A percentile compares a stretch with the other conserved stretches of the same genome.
Conservation (phyloP, 2,888 invertebrate species). For the Orthosia gracilis region DNA sequence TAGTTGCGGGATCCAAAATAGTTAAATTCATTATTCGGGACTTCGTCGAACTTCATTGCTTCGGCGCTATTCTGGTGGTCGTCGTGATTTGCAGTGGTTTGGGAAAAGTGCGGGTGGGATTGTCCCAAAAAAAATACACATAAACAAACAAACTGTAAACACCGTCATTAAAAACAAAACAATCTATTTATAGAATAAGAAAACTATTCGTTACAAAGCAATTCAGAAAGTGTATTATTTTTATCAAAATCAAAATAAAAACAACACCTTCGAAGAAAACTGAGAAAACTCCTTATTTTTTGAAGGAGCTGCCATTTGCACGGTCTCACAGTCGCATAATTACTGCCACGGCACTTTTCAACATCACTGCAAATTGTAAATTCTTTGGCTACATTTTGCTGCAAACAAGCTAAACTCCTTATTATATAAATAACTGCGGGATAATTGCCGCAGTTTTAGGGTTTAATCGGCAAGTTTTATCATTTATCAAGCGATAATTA, state of each 20-base stretch:
- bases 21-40: too few species aligned
- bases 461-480: slow-evolving; percentile 48
- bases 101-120: too few species aligned
- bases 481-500: slow-evolving; percentile 62
- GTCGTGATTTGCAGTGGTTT: too few species aligned
- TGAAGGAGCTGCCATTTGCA: slow-evolving; percentile 57
- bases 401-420: slow-evolving; percentile 53
- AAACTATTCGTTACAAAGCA: neutral
- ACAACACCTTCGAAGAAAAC: slow-evolving; percentile 36
- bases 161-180: neutral
- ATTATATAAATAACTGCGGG: slow-evolving; percentile 40
- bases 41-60: too few species aligned
- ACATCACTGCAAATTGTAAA: slow-evolving; percentile 57
- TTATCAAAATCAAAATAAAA: slow-evolving; percentile 15
- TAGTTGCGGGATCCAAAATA: too few species aligned
- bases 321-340: slow-evolving; percentile 59
- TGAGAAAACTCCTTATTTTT: slow-evolving; percentile 49
- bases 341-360: slow-evolving; percentile 55
- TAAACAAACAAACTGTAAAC: neutral
- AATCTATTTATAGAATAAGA: neutral
- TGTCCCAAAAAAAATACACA: too few species aligned
- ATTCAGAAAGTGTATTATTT: neutral
- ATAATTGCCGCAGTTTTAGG: slow-evolving; percentile 41
- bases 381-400: slow-evolving; percentile 47
- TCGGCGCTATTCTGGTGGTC: too few species aligned